phyloP scores from a whole-genome alignment of 92 coral and sea anemone genomes.

The Umimayanthus chanpuru region DNA sequence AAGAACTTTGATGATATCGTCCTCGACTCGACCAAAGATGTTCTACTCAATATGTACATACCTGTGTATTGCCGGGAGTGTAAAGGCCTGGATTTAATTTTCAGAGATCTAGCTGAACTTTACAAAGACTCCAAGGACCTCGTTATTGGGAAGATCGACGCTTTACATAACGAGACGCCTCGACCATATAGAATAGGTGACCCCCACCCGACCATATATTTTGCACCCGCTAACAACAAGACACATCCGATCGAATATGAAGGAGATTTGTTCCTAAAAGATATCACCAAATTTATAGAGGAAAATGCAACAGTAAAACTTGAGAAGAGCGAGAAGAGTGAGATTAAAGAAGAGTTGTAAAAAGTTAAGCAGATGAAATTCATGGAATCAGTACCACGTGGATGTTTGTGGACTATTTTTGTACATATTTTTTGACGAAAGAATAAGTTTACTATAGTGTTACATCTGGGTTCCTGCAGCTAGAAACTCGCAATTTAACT shows the following conservation, averaged over 20 bases:
- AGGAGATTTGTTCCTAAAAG: slow-evolving; percentile 80
- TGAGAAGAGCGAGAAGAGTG: slow-evolving; percentile 59
- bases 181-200: slow-evolving; percentile 74
- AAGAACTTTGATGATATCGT: slow-evolving; percentile 89
- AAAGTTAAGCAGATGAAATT: background rate
- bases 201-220: slow-evolving; percentile 82
- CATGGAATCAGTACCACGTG: too few relatives aligned
- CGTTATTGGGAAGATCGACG: slow-evolving; percentile 94
- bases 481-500: too few relatives aligned
- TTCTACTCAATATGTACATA: slow-evolving; percentile 91
- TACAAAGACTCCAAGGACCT: slow-evolving; percentile 78
- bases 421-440: too few relatives aligned
- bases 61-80: slow-evolving; percentile 97
- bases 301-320: slow-evolving; percentile 82
- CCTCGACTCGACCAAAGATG: slow-evolving; percentile 83
- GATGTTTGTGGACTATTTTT: too few relatives aligned
- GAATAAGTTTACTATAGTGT: too few relatives aligned
- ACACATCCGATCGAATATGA: slow-evolving; percentile 82
- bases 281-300: slow-evolving; percentile 77
- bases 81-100: slow-evolving; percentile 80
- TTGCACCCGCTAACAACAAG: slow-evolving; percentile 84
- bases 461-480: too few relatives aligned
- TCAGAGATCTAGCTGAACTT: slow-evolving; percentile 85
- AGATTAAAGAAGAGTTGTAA: slow-evolving; percentile 77
- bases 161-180: slow-evolving; percentile 88